Evolutionary conservation across 2,888 invertebrate genomes (phyloP).

Genomic region (Drosophila lutescens): DNA sequence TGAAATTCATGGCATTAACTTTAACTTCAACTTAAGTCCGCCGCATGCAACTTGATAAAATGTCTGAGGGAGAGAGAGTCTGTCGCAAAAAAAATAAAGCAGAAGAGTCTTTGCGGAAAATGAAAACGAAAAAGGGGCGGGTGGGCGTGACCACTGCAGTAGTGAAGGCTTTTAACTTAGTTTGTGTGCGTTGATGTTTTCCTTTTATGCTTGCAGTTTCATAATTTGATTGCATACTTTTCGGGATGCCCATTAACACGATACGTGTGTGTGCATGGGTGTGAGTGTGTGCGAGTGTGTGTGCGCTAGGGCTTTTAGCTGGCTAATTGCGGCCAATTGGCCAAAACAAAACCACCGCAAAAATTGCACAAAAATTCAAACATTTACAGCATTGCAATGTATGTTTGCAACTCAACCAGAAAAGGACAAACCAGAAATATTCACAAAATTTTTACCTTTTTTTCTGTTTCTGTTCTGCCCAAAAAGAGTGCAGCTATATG

Average conservation of each 20-base stretch:
- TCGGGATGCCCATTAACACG: slow-evolving; percentile 67
- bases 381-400: slow-evolving; percentile 14
- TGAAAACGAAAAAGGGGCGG: slow-evolving; percentile 1
- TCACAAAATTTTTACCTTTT: slow-evolving; percentile 4
- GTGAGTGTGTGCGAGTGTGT: slow-evolving; percentile 1
- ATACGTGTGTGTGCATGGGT: slow-evolving; percentile 16
- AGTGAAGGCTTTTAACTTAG: slow-evolving; percentile 67
- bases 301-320: slow-evolving; percentile 37
- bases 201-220: slow-evolving; percentile 60
- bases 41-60: slow-evolving; percentile 77
- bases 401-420: slow-evolving; percentile 32
- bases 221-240: slow-evolving; percentile 76
- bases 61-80: slow-evolving; percentile 28
- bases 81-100: background rate
- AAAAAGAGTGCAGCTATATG: slow-evolving; percentile 7
- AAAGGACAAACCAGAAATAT: slow-evolving; percentile 32
- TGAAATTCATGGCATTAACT: slow-evolving; percentile 79
- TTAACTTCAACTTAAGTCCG: slow-evolving; percentile 77
- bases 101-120: background rate
- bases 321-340: slow-evolving; percentile 50
- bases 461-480: background rate
- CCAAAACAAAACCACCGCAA: slow-evolving; percentile 39
- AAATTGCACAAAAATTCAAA: slow-evolving; percentile 11
- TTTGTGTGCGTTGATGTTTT: slow-evolving; percentile 48
- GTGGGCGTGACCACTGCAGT: slow-evolving; percentile 57